phyloP scores from a whole-genome alignment of 2,888 invertebrate species.

The Leptura quadrifasciata region DNA sequence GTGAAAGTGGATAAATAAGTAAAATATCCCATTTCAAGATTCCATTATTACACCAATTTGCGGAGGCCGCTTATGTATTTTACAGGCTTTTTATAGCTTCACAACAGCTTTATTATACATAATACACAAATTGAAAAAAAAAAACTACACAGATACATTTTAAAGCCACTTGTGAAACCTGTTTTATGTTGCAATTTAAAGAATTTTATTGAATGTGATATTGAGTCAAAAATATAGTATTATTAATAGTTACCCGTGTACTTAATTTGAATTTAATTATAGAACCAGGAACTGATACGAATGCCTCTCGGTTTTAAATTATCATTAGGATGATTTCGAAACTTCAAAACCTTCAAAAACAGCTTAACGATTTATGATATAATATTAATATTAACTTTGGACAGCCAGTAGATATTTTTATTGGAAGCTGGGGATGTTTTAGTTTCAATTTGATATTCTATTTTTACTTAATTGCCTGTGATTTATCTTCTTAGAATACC shows the following conservation, averaged over 20 bases:
- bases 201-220: not conserved
- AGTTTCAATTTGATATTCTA: not conserved
- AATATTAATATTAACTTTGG: not conserved
- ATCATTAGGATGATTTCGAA: not conserved
- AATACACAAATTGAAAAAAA: not conserved
- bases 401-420: not conserved
- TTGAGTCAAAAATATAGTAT: not conserved
- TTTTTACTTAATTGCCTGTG: not conserved
- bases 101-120: not conserved
- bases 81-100: not conserved
- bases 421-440: not conserved
- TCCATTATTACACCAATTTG: not conserved
- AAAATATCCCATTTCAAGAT: not conserved
- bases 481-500: not conserved
- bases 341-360: not conserved
- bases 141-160: not conserved
- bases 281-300: not conserved
- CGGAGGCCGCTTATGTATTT: not conserved
- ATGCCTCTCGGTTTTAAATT: not conserved
- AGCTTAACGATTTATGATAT: not conserved
- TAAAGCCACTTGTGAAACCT: not conserved
- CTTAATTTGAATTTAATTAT: not conserved
- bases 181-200: not conserved
- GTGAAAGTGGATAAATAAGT: no score
- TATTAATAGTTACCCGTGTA: not conserved